Conservation (phyloP, 2,888 invertebrate species). For the Acleris sparsana region DNA sequence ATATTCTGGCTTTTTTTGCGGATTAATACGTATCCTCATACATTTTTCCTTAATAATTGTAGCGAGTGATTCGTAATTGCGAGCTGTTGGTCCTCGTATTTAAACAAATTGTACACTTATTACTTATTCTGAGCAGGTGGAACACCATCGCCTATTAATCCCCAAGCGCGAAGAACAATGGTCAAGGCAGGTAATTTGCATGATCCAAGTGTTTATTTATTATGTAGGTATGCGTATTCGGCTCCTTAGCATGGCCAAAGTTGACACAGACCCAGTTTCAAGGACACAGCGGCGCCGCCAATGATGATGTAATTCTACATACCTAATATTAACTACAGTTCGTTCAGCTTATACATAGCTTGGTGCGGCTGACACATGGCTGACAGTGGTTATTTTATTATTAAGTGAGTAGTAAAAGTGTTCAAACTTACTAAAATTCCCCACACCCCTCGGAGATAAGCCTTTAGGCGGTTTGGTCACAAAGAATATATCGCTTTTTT, state of each 20-base stretch:
- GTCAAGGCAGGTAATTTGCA: slow-evolving; percentile 75
- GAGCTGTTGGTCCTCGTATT: background rate
- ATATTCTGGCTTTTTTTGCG: too few species aligned
- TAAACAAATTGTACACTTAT: slow-evolving; percentile 55
- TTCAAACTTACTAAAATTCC: too few species aligned
- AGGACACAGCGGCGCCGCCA: slow-evolving; percentile 58
- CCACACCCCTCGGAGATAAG: too few species aligned
- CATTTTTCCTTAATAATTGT: too few species aligned
- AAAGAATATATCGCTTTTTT: too few species aligned
- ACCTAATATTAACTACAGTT: slow-evolving; percentile 10
- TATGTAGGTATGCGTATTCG: slow-evolving; percentile 63
- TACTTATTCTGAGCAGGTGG: slow-evolving; percentile 68
- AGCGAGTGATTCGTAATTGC: too few species aligned
- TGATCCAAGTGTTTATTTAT: slow-evolving; percentile 57
- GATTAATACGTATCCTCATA: too few species aligned
- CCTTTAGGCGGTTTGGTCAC: too few species aligned
- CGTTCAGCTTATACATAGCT: too few species aligned
- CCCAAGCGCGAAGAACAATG: slow-evolving; percentile 77
- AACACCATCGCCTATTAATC: slow-evolving; percentile 65
- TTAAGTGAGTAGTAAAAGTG: too few species aligned
- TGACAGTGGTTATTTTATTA: too few species aligned
- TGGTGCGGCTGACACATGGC: too few species aligned
- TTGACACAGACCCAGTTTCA: slow-evolving; percentile 50
- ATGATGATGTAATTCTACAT: slow-evolving; percentile 72
- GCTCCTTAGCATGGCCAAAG: slow-evolving; percentile 77